A percentile compares a stretch with the other conserved stretches of the same genome.
Evolutionary conservation across 2,113 vertebrate genomes (phyloP).

Genomic region (Megaceryle torquata): DNA sequence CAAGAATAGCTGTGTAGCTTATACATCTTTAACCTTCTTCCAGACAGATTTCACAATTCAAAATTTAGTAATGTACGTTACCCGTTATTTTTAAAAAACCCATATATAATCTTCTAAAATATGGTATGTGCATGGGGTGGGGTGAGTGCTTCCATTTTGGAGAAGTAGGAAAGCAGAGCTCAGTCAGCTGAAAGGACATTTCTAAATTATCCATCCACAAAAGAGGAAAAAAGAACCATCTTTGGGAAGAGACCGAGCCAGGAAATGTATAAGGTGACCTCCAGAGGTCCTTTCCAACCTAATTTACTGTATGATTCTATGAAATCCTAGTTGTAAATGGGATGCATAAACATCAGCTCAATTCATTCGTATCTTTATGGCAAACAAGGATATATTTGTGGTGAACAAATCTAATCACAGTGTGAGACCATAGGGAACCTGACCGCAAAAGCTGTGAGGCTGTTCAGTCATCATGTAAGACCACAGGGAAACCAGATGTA

Average conservation of each 20-base stretch:
- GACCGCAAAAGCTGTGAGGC: slow-evolving; percentile 60
- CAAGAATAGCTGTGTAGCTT: not conserved
- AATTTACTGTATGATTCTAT: slow-evolving; percentile 57
- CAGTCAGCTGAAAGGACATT: not conserved
- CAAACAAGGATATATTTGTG: slow-evolving; percentile 60
- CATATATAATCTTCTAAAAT: not conserved
- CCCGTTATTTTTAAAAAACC: not conserved
- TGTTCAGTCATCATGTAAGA: slow-evolving; percentile 68
- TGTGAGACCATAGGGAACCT: slow-evolving; percentile 59
- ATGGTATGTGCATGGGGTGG: not conserved
- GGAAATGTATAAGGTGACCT: slow-evolving; percentile 23
- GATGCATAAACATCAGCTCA: slow-evolving; percentile 34
- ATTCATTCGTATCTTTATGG: slow-evolving; percentile 1
- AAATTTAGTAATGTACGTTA: not conserved
- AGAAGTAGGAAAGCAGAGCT: not conserved
- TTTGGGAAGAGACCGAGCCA: not conserved
- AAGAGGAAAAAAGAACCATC: not conserved
- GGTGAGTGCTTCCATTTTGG: not conserved
- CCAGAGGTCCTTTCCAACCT: slow-evolving; percentile 46
- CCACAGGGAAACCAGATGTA: slow-evolving; percentile 71
- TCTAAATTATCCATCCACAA: not conserved
- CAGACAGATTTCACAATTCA: not conserved
- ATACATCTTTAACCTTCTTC: not conserved
- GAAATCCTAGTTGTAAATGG: slow-evolving; percentile 38
- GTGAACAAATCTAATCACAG: slow-evolving; percentile 67